These are phyloP conservation scores for Drosophila cognata DNA, from an alignment of 2,888 invertebrate species.

Conservation along the genomic window DNA sequence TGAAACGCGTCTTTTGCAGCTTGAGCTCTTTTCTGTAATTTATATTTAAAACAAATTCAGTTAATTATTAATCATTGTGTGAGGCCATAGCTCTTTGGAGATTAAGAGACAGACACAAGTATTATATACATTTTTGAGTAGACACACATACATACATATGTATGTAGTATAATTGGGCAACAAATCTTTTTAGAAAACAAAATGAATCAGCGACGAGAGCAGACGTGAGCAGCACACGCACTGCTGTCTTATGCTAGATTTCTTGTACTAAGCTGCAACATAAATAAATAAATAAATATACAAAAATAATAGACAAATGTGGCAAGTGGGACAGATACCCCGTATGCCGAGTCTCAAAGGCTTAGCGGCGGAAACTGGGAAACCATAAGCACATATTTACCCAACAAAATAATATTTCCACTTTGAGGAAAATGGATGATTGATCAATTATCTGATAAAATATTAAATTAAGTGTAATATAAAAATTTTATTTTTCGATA, in stretches of 20 bases:
- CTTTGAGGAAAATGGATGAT: no score
- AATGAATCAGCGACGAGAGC: constrained; percentile 56
- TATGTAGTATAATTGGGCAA: constrained; percentile 46
- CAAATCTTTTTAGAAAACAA: constrained; percentile 48
- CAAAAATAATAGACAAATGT: constrained; percentile 24
- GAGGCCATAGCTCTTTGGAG: constrained; percentile 21
- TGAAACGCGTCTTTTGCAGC: constrained; percentile 83
- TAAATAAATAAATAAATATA: constrained; percentile 27
- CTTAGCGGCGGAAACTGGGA: not conserved
- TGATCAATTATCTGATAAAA: not conserved
- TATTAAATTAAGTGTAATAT: not conserved
- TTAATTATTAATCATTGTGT: not conserved
- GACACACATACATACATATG: not conserved
- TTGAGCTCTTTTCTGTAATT: constrained; percentile 83
- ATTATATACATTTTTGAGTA: constrained; percentile 9
- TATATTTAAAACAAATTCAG: not conserved
- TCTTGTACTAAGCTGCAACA: constrained; percentile 10
- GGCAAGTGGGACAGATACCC: not conserved
- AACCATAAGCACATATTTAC: not conserved
- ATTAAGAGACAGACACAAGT: constrained; percentile 46
- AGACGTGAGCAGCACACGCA: constrained; percentile 58
- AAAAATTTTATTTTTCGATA: not conserved
- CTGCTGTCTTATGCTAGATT: constrained; percentile 35
- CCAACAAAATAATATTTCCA: no score
- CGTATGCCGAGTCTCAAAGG: not conserved